Percentiles rank a stretch among this genome's conserved stretches.
Conservation (phyloP, 2,888 invertebrate genomes). For the Cyrtodaria siliqua region DNA sequence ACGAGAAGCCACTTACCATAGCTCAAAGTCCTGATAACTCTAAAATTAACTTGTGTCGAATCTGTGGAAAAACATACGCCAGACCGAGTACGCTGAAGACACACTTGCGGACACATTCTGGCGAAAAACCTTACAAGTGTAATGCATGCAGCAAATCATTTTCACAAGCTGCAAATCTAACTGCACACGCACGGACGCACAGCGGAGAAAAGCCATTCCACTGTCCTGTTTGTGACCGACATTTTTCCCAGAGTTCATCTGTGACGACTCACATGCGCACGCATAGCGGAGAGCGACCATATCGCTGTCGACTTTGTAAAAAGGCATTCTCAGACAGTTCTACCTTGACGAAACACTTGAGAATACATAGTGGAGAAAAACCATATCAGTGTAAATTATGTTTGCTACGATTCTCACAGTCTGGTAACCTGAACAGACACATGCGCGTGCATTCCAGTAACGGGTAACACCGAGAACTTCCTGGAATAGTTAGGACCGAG, state of each 20-base stretch:
- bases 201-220: constrained; percentile 99
- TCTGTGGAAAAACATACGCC: constrained; percentile 98
- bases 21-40: constrained; percentile 57
- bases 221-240: constrained; percentile 98
- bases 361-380: constrained; percentile 93
- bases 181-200: constrained; percentile 98
- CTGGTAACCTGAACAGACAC: constrained; percentile 99
- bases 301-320: constrained; percentile 97
- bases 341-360: constrained; percentile 97
- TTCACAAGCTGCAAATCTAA: constrained; percentile 99
- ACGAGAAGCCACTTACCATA: constrained; percentile 63
- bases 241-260: constrained; percentile 97
- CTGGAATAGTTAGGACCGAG: too few species aligned
- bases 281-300: constrained; percentile 99
- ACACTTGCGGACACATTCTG: constrained; percentile 97
- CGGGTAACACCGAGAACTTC: constrained; percentile 28
- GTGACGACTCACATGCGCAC: constrained; percentile 99
- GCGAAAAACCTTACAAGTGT: constrained; percentile 93
- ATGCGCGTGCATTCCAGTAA: constrained; percentile 95
- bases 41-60: constrained; percentile 92
- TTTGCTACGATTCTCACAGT: constrained; percentile 97
- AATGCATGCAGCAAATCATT: constrained; percentile 95
- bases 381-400: constrained; percentile 99
- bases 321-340: constrained; percentile 99
- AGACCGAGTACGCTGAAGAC: constrained; percentile 98